A percentile compares a stretch with the other conserved stretches of the same genome.
phyloP scores from a whole-genome alignment of 1,140 invertebrate genomes.

The Agrypnia vestita region DNA sequence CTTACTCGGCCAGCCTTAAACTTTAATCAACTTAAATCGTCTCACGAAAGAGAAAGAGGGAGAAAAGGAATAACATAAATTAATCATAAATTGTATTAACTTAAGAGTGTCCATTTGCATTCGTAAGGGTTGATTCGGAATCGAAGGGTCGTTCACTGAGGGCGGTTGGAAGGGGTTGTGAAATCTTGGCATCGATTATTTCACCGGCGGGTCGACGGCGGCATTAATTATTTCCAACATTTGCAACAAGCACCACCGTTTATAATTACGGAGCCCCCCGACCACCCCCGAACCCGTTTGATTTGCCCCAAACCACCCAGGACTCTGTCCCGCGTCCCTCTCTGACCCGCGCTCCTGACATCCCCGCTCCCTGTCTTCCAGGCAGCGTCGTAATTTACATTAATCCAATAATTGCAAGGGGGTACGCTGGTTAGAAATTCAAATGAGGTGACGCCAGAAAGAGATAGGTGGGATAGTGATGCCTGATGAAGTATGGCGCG shows the following conservation, averaged over 20 bases:
- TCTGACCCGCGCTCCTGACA: constrained; percentile 5
- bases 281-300: constrained; percentile 32
- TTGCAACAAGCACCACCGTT: constrained; percentile 62
- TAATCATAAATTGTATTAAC: constrained; percentile 46
- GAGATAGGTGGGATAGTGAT: constrained; percentile 43
- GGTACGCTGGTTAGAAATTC: constrained; percentile 93
- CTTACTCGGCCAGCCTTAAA: too few species aligned
- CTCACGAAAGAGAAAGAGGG: background rate
- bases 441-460: constrained; percentile 85
- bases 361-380: constrained; percentile 50
- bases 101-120: constrained; percentile 49
- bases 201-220: constrained; percentile 63
- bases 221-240: constrained; percentile 62
- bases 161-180: constrained; percentile 45
- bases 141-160: constrained; percentile 50
- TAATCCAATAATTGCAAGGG: constrained; percentile 95
- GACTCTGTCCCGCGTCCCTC: constrained; percentile 18
- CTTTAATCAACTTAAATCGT: too few species aligned
- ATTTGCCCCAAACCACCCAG: constrained; percentile 35
- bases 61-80: constrained; percentile 26
- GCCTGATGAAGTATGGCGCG: constrained; percentile 26
- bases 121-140: constrained; percentile 51
- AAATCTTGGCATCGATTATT: constrained; percentile 62
- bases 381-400: constrained; percentile 91
- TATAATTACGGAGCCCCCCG: constrained; percentile 66